Base-by-base conservation (phyloP, 2,888 invertebrate species). In the Hypomecis punctinalis region DNA sequence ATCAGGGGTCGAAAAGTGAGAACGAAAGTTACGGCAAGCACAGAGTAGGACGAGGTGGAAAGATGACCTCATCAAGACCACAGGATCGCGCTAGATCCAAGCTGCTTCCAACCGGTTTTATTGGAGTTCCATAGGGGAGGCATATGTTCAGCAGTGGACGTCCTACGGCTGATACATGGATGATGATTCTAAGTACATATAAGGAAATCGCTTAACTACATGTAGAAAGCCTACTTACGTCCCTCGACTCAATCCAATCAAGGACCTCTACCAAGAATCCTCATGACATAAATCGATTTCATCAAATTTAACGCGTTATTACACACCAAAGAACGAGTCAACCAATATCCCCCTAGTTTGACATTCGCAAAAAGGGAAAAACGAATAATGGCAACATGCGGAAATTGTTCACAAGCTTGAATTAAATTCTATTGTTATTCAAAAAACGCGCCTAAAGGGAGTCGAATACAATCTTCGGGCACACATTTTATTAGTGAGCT, bases 401-500 rank as follows among this genome's bases (percentile, higher is more conserved):
- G 70, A 80, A 77, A 79, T 75, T 74, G 74, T 70, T 71, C 71
- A 74, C 71, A 70, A 73, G 70, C 63, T 69, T 59, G 73, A 78
- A 81, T 81, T 81, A 82, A 81, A 78, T 80, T 78, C 73, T 75
- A 78, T 78, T 82, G 80, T 83, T 76, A 82, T 81, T 78, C 73
- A 78, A 76, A 78, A 77, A 77, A 77, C 69, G 73, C 73, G 68
- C 59, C 69, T 79, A 74, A 79, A 77, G 74, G 64, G 76, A 77
- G 75, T 77, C 70, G 76, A 79, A 80, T 75, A 82, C 82, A 83
- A 83, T 84, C 81, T 85, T 81, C 68, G 76, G 80, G 81, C 77
- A 79, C 78, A 84, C 84, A 82, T 86, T 90, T 89, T 90, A 88
- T 88, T 86, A 84, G 83, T 79, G 75, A 79, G 82, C 81, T 82